Conservation (phyloP, 2,113 vertebrate genomes). For the Barnardius zonarius region DNA sequence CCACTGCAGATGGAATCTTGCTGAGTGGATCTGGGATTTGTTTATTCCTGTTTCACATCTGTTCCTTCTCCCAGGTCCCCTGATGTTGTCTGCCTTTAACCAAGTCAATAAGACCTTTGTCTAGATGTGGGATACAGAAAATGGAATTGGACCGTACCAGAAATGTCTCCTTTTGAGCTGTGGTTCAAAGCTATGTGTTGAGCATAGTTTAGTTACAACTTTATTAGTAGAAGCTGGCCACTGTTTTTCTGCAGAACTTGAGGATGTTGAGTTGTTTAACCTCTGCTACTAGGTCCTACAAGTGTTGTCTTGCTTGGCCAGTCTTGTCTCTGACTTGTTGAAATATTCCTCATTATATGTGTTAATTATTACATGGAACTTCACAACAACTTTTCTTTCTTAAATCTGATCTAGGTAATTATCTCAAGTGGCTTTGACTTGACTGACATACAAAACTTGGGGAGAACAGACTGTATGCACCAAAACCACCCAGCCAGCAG, state of each 20-base stretch:
- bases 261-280: neutral
- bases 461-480: neutral
- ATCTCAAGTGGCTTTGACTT: neutral
- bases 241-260: neutral
- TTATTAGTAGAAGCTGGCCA: neutral
- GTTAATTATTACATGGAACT: neutral
- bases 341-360: neutral
- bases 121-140: neutral
- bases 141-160: neutral
- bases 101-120: neutral
- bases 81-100: neutral
- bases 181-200: neutral
- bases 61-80: neutral
- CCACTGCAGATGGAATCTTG: neutral
- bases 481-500: neutral
- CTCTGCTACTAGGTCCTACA: neutral
- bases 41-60: constrained; percentile 24
- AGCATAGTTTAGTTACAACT: neutral
- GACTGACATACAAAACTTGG: neutral
- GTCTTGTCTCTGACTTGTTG: neutral
- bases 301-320: neutral
- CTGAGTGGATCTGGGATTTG: neutral
- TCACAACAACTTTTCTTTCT: neutral
- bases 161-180: neutral
- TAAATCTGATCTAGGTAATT: neutral